phyloP scores from a whole-genome alignment of 64 coral and sea anemone genomes.

The Pocillopora damicornis region DNA sequence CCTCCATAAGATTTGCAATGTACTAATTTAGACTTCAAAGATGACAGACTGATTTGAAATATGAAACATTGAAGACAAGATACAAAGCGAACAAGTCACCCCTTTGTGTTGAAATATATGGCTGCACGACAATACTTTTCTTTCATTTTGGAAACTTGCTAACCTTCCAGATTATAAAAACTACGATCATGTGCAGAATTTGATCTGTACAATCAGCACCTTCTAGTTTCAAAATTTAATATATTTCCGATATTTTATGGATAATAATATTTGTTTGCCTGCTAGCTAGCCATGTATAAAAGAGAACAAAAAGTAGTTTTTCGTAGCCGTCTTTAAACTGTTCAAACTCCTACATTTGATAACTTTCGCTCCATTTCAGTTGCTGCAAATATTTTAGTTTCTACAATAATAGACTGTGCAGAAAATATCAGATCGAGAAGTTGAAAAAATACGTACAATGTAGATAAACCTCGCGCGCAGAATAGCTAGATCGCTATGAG shows the following conservation, averaged over 20 bases:
- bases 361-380: slow-evolving; percentile 12
- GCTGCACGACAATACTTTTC: neutral
- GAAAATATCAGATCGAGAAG: neutral
- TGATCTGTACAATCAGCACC: no score
- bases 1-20: neutral
- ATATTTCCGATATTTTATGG: no score
- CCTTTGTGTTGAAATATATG: neutral
- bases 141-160: neutral
- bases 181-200: no score
- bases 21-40: neutral
- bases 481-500: neutral
- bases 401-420: neutral
- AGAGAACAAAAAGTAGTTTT: neutral
- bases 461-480: no score
- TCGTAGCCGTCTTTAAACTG: neutral
- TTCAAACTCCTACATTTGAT: neutral
- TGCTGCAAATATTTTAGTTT: neutral
- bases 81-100: neutral
- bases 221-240: no score
- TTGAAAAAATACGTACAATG: neutral
- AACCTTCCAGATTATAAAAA: no score
- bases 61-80: neutral
- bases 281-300: neutral
- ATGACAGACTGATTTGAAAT: neutral
- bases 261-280: neutral